Conservation (phyloP, 2,888 invertebrate species). For the Lysandra coridon region DNA sequence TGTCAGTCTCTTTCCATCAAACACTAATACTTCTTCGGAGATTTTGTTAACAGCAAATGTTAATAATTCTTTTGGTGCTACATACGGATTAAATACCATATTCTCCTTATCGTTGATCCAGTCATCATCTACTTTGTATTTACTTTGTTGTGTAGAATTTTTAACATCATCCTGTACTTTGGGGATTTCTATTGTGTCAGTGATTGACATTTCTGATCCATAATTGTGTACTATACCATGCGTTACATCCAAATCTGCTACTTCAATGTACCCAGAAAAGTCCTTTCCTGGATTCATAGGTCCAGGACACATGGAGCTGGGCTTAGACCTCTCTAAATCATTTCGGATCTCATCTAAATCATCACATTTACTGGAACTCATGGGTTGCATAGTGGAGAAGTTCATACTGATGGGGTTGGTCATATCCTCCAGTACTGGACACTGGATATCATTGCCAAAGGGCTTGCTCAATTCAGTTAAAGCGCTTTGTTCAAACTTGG, state of each 20-base stretch:
- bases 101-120: slow-evolving; percentile 69
- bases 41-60: slow-evolving; percentile 61
- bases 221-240: slow-evolving; percentile 49
- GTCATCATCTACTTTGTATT: slow-evolving; percentile 47
- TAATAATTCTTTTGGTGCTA: slow-evolving; percentile 51
- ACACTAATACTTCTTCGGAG: slow-evolving; percentile 61
- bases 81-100: slow-evolving; percentile 63
- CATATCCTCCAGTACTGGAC: slow-evolving; percentile 51
- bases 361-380: slow-evolving; percentile 49
- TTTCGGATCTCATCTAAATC: slow-evolving; percentile 65
- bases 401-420: slow-evolving; percentile 61
- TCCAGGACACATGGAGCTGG: slow-evolving; percentile 47
- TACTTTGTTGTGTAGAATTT: slow-evolving; percentile 45
- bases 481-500: slow-evolving; percentile 60
- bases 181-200: slow-evolving; percentile 60
- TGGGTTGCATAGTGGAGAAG: slow-evolving; percentile 57
- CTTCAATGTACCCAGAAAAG: slow-evolving; percentile 63
- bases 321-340: slow-evolving; percentile 51
- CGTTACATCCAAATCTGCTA: slow-evolving; percentile 64
- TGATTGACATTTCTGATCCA: slow-evolving; percentile 68
- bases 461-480: slow-evolving; percentile 61
- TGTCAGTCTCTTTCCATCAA: slow-evolving; percentile 64
- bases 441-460: slow-evolving; percentile 57
- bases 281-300: slow-evolving; percentile 48
- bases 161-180: slow-evolving; percentile 57